Conservation (phyloP, 2,888 invertebrate genomes). For the Cosmia pyralina region DNA sequence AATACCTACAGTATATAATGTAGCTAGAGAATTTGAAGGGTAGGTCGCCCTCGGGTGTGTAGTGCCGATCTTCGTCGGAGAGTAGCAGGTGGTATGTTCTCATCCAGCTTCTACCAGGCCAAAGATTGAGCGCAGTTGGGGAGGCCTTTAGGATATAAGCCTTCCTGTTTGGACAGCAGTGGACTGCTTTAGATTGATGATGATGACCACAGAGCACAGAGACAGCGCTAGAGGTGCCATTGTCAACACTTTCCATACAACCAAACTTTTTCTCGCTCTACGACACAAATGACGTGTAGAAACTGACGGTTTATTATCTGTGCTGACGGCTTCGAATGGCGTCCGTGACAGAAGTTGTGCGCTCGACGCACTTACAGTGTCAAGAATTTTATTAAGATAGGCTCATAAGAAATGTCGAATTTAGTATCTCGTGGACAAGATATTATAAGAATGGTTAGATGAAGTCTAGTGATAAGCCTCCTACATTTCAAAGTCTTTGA, state of each 20-base stretch:
- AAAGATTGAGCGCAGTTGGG: neutral
- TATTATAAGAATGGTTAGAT: neutral
- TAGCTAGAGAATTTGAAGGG: neutral
- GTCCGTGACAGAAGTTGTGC: too few species aligned
- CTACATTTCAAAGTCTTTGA: neutral
- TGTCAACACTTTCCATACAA: too few species aligned
- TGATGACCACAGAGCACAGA: too few species aligned
- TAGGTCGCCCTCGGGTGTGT: neutral
- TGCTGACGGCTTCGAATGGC: too few species aligned
- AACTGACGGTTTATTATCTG: too few species aligned
- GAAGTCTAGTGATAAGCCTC: neutral
- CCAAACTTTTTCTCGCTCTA: too few species aligned
- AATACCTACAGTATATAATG: neutral
- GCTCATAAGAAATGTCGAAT: neutral
- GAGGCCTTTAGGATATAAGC: neutral
- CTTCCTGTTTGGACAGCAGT: neutral
- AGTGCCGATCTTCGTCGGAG: neutral
- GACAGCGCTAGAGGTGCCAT: too few species aligned
- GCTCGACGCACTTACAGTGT: too few species aligned
- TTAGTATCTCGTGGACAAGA: neutral
- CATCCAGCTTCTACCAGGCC: neutral
- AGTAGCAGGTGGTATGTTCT: too few species aligned
- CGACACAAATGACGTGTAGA: too few species aligned
- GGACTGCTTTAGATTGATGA: neutral
- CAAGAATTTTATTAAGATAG: neutral